Evolutionary conservation across 2,888 invertebrate species (phyloP).

Genomic region (Labia minor): DNA sequence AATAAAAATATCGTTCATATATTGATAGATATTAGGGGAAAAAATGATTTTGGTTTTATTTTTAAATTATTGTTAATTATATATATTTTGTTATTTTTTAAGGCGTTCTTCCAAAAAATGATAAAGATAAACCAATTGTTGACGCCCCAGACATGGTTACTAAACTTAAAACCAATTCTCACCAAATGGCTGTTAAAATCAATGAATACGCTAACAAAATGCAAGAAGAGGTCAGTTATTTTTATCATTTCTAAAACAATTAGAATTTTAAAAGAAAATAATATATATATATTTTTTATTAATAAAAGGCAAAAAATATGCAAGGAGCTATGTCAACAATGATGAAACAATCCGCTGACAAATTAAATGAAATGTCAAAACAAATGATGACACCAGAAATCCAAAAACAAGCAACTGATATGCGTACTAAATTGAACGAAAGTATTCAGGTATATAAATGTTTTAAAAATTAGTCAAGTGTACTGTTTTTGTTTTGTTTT

Average conservation of each 20-base stretch:
- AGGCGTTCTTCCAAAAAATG: not conserved
- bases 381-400: not conserved
- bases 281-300: no score
- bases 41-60: no score
- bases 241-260: no score
- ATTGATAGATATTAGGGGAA: no score
- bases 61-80: no score
- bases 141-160: not conserved
- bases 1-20: no score
- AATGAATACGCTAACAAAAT: not conserved
- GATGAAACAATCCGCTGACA: not conserved
- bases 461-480: no score
- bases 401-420: not conserved
- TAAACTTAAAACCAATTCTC: not conserved
- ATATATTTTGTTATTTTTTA: no score
- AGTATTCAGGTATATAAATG: not conserved
- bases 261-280: no score
- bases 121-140: not conserved
- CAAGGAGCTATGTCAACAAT: not conserved
- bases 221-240: not conserved
- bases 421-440: not conserved
- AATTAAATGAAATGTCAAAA: not conserved
- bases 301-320: not conserved
- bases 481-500: no score
- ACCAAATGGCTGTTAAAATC: not conserved